A percentile compares a stretch with the other conserved stretches of the same genome.
Evolutionary conservation across 2,113 vertebrate genomes (phyloP).

Genomic region (Parus major): DNA sequence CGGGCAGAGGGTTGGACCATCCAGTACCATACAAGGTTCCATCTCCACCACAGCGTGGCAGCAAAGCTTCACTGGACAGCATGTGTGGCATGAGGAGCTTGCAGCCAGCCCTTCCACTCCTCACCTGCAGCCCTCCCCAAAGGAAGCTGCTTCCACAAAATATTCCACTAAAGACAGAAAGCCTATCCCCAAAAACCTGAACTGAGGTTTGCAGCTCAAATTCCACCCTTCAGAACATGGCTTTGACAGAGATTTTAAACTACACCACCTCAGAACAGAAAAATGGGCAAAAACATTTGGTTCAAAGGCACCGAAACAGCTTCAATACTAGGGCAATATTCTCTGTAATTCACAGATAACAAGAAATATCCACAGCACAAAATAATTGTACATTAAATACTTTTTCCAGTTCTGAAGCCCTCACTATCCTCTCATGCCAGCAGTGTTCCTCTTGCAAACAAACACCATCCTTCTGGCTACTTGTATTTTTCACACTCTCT

Average conservation of each 20-base stretch:
- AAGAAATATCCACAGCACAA: not conserved
- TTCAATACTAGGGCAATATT: not conserved
- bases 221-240: not conserved
- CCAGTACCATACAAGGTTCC: not conserved
- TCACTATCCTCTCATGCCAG: not conserved
- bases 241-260: not conserved
- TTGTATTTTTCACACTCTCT: not conserved
- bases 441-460: not conserved
- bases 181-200: not conserved
- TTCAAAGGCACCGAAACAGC: not conserved
- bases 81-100: not conserved
- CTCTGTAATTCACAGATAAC: not conserved
- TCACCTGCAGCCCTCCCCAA: not conserved
- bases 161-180: not conserved
- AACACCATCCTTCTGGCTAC: not conserved
- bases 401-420: not conserved
- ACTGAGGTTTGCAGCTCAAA: not conserved
- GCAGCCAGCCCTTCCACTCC: not conserved
- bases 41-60: constrained; percentile 48
- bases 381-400: not conserved
- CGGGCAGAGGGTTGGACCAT: not conserved
- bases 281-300: not conserved
- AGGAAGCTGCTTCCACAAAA: not conserved
- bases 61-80: constrained; percentile 24
- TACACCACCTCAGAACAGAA: not conserved